Percentiles rank a stretch among this genome's conserved stretches.
Conservation (phyloP, 2,888 invertebrate genomes). For the Conomelus anceps region DNA sequence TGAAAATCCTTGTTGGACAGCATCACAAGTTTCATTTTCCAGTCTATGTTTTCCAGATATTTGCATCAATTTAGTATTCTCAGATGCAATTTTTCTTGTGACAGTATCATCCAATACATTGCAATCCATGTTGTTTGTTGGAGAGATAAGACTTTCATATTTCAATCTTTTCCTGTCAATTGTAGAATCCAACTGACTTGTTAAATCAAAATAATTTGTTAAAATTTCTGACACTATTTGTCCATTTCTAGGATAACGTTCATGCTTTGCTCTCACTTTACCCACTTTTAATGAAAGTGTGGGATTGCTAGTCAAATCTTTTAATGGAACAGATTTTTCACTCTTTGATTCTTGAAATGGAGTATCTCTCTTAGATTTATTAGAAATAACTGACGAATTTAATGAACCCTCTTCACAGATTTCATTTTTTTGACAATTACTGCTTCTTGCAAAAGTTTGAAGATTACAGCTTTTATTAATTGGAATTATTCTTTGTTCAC, state of each 20-base stretch:
- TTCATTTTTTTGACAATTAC: too few species aligned
- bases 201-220: background rate
- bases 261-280: background rate
- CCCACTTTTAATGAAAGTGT: background rate
- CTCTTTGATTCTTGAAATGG: background rate
- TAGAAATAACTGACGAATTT: background rate
- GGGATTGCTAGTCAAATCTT: background rate
- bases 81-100: background rate
- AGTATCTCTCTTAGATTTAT: background rate
- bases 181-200: background rate
- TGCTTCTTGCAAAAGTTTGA: background rate
- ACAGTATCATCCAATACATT: background rate
- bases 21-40: background rate
- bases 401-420: background rate
- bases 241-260: background rate
- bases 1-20: slow-evolving; percentile 10
- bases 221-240: background rate
- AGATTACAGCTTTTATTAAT: background rate
- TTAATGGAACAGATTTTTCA: background rate
- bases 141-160: background rate
- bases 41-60: background rate
- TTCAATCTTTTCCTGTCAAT: background rate
- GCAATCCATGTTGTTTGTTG: background rate
- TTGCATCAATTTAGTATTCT: background rate
- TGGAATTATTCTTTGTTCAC: background rate